Percentiles rank a stretch among this genome's conserved stretches.
These are phyloP conservation scores for Zapornia atra DNA, from an alignment of 2,113 vertebrate species.

Conservation along the genomic window DNA sequence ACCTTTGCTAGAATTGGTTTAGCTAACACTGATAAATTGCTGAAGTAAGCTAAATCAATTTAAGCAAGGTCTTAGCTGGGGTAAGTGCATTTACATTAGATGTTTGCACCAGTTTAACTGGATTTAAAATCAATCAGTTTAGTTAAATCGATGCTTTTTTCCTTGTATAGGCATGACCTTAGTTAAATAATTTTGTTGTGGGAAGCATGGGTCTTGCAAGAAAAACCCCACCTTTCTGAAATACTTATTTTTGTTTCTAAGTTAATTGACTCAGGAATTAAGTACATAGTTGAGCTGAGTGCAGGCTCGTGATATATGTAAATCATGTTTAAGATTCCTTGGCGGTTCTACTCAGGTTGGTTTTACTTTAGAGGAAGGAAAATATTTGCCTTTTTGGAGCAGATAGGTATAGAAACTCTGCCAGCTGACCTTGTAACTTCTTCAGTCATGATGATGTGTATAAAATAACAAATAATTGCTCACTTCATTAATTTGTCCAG, in stretches of 20 bases:
- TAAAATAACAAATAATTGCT: neutral
- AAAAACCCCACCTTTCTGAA: neutral
- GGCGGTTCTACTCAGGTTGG: neutral
- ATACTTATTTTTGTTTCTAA: neutral
- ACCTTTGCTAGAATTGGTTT: constrained; percentile 53
- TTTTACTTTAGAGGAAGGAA: neutral
- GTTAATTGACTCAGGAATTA: neutral
- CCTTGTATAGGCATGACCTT: constrained; percentile 20
- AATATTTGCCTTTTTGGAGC: neutral
- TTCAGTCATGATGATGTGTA: neutral
- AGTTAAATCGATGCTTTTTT: constrained; percentile 40
- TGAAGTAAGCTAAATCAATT: constrained; percentile 65
- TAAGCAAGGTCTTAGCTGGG: constrained; percentile 44
- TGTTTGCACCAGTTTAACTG: constrained; percentile 56
- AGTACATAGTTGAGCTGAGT: neutral
- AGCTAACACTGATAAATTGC: constrained; percentile 58
- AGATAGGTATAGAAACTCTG: neutral
- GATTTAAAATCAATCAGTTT: constrained; percentile 50
- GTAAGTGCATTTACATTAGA: constrained; percentile 53
- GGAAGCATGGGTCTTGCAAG: neutral
- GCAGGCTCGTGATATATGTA: neutral
- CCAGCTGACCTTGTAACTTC: neutral
- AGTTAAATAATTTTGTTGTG: constrained; percentile 37
- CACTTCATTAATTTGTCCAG: neutral
- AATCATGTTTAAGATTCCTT: neutral